Evolutionary conservation across 1,140 invertebrate species (phyloP), one percentile per base, ranked within the genome.

Genomic region (Phortica variegata): DNA sequence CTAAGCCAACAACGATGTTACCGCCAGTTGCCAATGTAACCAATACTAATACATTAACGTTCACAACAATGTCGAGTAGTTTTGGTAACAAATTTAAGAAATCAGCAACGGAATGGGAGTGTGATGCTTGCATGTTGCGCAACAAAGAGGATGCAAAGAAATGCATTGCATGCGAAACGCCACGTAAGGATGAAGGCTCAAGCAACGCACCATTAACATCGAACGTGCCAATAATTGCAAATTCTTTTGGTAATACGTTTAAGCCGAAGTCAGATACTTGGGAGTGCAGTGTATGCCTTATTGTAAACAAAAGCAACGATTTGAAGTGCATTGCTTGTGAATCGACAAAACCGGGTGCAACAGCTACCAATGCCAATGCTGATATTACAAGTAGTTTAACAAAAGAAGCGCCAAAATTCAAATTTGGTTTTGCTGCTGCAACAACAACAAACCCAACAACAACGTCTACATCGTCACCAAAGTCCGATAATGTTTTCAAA

Each of bases 161-260:
- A 54, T 90, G 89, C 76, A 77, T 83, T n/a, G 87, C 87, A 38
- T 89, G 87, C 65, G 50, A 49, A 47, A 34, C 6, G 6, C 6
- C 32, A 26, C n/a, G n/a, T n/a, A 17, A 52, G 47, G 18, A 23
- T 38, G 6, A 18, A 7, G 20, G 21, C 19, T 3, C 43, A 45
- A 20, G 12, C 32, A 26, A 21, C 5, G 12, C 44, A 18, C 15
- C 37, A 40, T 16, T 10, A 12, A 51, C 18, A 12, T 29, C 43
- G 10, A 6, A 49, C 38, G 15, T 36, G 12, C 1, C 16, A 9
- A 18, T 5, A 13, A 50, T n/a, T 34, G 29, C 47, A 32, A 48
- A 60, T 31, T 58, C 73, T 12, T 82, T 84, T 53, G 80, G 82
- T 13, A 65, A 77, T 34, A 63, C 81, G 29, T 85, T 85, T 55